These are phyloP conservation scores for Dicyrtoma fusca DNA, from an alignment of 2,888 invertebrate species.

Conservation along the genomic window DNA sequence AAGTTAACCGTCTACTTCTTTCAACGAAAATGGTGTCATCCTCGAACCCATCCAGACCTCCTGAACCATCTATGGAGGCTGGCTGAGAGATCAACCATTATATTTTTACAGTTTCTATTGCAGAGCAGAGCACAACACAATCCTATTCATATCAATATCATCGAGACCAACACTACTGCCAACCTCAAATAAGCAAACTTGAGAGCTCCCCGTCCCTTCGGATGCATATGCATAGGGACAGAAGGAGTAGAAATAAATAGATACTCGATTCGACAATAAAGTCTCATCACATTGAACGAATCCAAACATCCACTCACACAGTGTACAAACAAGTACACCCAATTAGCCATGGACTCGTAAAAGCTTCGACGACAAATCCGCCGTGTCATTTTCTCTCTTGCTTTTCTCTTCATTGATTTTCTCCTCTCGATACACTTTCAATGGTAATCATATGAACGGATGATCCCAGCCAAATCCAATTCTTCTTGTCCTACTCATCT, in stretches of 20 bases:
- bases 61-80: constrained; percentile 21
- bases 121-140: not conserved
- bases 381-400: constrained; percentile 38
- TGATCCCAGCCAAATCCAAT: not conserved
- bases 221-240: too few species aligned
- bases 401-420: constrained; percentile 8
- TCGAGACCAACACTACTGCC: too few species aligned
- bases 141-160: too few species aligned
- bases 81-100: not conserved
- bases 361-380: constrained; percentile 39
- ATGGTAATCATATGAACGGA: constrained; percentile 21
- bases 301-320: constrained; percentile 1
- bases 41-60: constrained; percentile 12
- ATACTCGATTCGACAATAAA: too few species aligned
- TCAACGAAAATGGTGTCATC: constrained; percentile 28
- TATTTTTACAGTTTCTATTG: not conserved
- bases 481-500: constrained; percentile 12
- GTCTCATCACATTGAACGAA: constrained; percentile 31
- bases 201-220: too few species aligned
- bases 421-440: constrained; percentile 29
- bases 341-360: constrained; percentile 34
- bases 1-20: constrained; percentile 14
- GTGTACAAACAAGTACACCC: not conserved
- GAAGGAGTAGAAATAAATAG: too few species aligned
- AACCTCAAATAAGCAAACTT: too few species aligned